These are phyloP conservation scores for Acromyrmex heyeri DNA, from an alignment of 1,140 invertebrate genomes.

Conservation along the genomic window DNA sequence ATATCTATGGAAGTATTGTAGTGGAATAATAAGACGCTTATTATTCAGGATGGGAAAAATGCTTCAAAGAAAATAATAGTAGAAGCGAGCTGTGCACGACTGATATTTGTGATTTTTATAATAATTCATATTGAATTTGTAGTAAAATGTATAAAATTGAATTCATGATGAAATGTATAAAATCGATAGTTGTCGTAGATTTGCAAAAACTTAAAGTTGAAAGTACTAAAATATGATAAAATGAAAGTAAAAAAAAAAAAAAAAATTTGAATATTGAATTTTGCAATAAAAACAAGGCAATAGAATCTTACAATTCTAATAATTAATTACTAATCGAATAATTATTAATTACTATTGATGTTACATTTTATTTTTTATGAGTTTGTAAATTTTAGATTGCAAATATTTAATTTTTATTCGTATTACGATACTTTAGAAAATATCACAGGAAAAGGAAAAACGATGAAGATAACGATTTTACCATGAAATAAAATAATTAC, in stretches of 20 bases:
- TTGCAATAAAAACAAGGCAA: not conserved
- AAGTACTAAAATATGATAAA: not conserved
- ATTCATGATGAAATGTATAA: not conserved
- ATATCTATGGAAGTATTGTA: not conserved
- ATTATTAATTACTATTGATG: slow-evolving; percentile 1
- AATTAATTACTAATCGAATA: not conserved
- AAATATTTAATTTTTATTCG: not conserved
- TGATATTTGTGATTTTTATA: not conserved
- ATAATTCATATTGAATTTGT: slow-evolving; percentile 4
- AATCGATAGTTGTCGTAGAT: not conserved
- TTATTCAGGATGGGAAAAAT: not conserved
- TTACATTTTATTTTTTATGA: no score
- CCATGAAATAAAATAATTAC: slow-evolving; percentile 42
- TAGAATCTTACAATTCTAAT: not conserved
- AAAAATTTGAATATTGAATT: not conserved
- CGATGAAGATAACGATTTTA: not conserved
- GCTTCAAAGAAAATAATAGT: not conserved
- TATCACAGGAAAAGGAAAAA: not conserved
- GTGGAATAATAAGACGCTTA: slow-evolving; percentile 23
- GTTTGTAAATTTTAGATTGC: not conserved
- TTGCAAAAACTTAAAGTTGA: not conserved
- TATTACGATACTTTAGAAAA: not conserved
- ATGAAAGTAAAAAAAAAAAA: not conserved
- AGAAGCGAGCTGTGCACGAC: not conserved
- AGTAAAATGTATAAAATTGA: no score